Conservation (phyloP, 2,888 invertebrate genomes). For the Athalia rosae region DNA sequence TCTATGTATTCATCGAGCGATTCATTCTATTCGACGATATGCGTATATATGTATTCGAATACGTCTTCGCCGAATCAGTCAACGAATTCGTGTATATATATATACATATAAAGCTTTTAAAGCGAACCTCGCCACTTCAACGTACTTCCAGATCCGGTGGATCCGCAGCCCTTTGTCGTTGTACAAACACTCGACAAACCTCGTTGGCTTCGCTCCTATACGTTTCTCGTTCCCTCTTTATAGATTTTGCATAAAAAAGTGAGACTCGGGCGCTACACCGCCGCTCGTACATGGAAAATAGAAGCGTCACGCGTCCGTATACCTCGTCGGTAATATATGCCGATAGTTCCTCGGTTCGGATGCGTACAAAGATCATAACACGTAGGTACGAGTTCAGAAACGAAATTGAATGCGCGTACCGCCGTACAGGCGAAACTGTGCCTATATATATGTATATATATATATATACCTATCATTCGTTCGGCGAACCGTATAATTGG, state of each 20-base stretch:
- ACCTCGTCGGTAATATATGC: too few species aligned
- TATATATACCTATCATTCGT: too few species aligned
- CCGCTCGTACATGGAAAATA: neutral
- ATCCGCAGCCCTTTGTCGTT: neutral
- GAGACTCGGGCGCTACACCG: neutral
- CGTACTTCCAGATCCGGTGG: neutral
- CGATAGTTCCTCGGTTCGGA: too few species aligned
- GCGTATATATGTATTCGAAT: neutral
- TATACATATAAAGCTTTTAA: neutral
- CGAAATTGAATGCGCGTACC: slow-evolving; percentile 38
- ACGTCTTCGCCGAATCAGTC: slow-evolving; percentile 9
- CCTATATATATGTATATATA: too few species aligned
- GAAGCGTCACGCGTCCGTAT: too few species aligned
- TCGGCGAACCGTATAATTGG: slow-evolving; percentile 44
- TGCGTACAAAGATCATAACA: too few species aligned
- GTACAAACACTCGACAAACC: neutral
- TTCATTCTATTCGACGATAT: slow-evolving; percentile 15
- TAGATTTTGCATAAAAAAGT: slow-evolving; percentile 8
- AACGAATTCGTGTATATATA: neutral
- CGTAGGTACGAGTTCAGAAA: neutral
- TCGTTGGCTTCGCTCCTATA: slow-evolving; percentile 2
- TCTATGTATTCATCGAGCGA: slow-evolving; percentile 6
- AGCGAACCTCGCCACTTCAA: neutral
- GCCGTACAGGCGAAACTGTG: neutral
- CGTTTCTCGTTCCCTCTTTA: neutral